Evolutionary conservation across 2,113 vertebrate genomes (phyloP).

Genomic region (Symphodus melops): DNA sequence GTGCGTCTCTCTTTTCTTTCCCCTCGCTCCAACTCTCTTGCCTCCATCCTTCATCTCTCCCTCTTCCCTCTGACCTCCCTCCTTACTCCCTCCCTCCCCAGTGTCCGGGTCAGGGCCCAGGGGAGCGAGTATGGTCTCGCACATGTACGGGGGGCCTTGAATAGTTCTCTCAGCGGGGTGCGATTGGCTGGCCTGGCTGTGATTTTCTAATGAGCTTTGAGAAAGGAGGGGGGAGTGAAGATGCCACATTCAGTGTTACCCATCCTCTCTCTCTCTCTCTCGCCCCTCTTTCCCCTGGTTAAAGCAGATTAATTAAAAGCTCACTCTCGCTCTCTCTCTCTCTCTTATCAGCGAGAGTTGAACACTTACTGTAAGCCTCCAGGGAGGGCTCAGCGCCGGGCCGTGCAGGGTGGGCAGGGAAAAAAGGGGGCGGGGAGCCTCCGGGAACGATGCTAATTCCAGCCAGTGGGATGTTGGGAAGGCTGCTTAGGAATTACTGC

Average conservation of each 20-base stretch:
- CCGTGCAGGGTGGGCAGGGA: conserved; percentile 39
- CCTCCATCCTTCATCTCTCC: neutral
- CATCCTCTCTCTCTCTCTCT: neutral
- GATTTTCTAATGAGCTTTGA: conserved; percentile 58
- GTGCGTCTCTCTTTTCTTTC: neutral
- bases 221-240: conserved; percentile 14
- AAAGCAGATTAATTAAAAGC: conserved; percentile 81
- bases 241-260: conserved; percentile 36
- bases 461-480: conserved; percentile 42
- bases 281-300: conserved; percentile 23
- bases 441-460: conserved; percentile 70
- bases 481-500: conserved; percentile 55
- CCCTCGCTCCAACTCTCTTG: neutral
- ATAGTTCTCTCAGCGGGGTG: conserved; percentile 37
- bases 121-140: conserved; percentile 27
- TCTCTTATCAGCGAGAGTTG: conserved; percentile 70
- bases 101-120: conserved; percentile 37
- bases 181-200: conserved; percentile 19
- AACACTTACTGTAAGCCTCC: conserved; percentile 72
- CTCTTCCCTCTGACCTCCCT: neutral
- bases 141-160: conserved; percentile 34
- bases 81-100: neutral
- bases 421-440: conserved; percentile 27
- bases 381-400: conserved; percentile 46
- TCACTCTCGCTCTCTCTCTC: conserved; percentile 23